Percentiles rank a stretch among this genome's conserved stretches.
Evolutionary conservation across 2,113 vertebrate species (phyloP).

Genomic region (Prochilodus magdalenae): DNA sequence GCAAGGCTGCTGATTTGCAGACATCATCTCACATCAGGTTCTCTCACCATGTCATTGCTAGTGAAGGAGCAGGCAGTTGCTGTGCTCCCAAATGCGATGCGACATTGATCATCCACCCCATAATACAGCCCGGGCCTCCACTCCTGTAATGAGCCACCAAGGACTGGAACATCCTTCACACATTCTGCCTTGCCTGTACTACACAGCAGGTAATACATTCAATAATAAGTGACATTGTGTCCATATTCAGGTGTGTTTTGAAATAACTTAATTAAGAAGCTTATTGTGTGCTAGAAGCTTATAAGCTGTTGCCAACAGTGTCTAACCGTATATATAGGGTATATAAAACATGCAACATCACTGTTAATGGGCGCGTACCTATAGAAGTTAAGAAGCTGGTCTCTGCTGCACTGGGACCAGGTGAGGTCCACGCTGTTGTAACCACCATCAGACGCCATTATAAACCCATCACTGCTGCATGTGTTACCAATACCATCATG

Average conservation of each 20-base stretch:
- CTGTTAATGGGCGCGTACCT: conserved; percentile 73
- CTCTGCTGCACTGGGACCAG: conserved; percentile 90
- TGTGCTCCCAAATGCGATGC: conserved; percentile 86
- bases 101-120: conserved; percentile 91
- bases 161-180: conserved; percentile 78
- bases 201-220: not conserved
- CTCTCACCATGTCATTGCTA: conserved; percentile 79
- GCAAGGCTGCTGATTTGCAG: not conserved
- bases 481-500: conserved; percentile 85
- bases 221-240: no score
- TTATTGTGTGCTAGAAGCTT: no score
- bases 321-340: not conserved
- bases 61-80: conserved; percentile 89
- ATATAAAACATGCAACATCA: not conserved
- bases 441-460: conserved; percentile 88
- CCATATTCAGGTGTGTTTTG: no score
- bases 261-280: no score
- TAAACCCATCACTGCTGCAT: conserved; percentile 82
- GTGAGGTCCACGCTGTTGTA: conserved; percentile 81
- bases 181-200: conserved; percentile 86
- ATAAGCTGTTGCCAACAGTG: no score
- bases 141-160: conserved; percentile 71
- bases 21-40: not conserved
- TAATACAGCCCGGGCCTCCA: conserved; percentile 93
- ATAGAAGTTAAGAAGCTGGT: conserved; percentile 83